Evolutionary conservation across 2,113 vertebrate genomes (phyloP).

Genomic region (Rhea americana): DNA sequence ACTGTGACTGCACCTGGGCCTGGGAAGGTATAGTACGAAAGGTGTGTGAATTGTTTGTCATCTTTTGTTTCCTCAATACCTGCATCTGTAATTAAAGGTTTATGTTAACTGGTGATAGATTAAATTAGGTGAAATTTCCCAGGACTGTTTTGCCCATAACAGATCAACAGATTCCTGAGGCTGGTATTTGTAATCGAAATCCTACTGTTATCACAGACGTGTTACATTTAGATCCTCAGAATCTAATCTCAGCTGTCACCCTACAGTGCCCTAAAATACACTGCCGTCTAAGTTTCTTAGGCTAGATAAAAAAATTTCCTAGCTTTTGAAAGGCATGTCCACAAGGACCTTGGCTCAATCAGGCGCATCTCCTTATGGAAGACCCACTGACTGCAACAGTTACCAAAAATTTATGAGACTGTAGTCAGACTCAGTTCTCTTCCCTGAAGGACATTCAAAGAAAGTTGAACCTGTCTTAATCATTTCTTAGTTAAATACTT

Average conservation of each 20-base stretch:
- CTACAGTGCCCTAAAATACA: background rate
- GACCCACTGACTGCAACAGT: background rate
- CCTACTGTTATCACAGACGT: background rate
- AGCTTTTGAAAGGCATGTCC: background rate
- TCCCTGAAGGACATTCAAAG: background rate
- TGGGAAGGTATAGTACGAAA: background rate
- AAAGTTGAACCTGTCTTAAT: background rate
- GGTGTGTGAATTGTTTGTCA: background rate
- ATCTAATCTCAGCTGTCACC: background rate
- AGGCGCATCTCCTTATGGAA: accelerated
- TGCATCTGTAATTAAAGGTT: background rate
- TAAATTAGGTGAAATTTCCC: background rate
- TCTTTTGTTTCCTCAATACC: accelerated
- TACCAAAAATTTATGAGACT: background rate
- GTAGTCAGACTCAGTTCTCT: background rate
- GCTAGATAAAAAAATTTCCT: background rate
- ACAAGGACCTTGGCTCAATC: background rate
- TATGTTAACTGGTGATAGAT: background rate
- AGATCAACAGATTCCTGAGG: background rate
- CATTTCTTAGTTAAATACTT: background rate
- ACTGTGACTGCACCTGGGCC: accelerated
- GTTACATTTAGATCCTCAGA: background rate
- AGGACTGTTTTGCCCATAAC: background rate
- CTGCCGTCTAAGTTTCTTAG: background rate
- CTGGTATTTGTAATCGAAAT: background rate